These are phyloP conservation scores for Acronicta alni DNA, from an alignment of 2,888 invertebrate species.

Conservation along the genomic window DNA sequence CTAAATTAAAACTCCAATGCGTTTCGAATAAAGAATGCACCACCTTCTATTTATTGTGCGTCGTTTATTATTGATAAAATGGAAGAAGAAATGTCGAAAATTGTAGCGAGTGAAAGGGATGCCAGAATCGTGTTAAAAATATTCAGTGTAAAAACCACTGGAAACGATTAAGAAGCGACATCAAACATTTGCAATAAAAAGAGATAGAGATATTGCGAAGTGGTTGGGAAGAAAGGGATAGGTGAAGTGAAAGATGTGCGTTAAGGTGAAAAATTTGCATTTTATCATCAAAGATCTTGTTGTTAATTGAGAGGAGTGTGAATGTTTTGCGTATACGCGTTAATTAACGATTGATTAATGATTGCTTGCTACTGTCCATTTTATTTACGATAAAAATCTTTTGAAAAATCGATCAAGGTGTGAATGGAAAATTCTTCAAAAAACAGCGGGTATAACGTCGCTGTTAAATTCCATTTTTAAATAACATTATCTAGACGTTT, in stretches of 20 bases:
- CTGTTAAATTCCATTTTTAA: slow-evolving; percentile 8
- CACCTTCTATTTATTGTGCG: slow-evolving; percentile 68
- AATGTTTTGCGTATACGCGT: slow-evolving; percentile 72
- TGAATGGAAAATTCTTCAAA: slow-evolving; percentile 9
- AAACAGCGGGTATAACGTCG: slow-evolving; percentile 20
- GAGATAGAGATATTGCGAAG: slow-evolving; percentile 48
- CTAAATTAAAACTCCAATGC: slow-evolving; percentile 57
- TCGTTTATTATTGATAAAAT: slow-evolving; percentile 63
- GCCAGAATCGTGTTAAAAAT: slow-evolving; percentile 18
- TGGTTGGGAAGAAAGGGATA: slow-evolving; percentile 57
- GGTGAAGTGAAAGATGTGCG: slow-evolving; percentile 65
- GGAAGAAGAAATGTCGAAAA: slow-evolving; percentile 39
- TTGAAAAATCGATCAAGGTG: slow-evolving; percentile 50
- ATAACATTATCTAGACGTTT: too few species aligned
- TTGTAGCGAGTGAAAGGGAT: slow-evolving; percentile 10
- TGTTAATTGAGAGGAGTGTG: slow-evolving; percentile 81
- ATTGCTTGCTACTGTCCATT: slow-evolving; percentile 72
- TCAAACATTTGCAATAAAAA: slow-evolving; percentile 39
- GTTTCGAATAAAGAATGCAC: slow-evolving; percentile 61
- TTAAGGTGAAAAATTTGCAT: slow-evolving; percentile 73
- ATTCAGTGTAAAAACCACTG: slow-evolving; percentile 28
- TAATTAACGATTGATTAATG: slow-evolving; percentile 85
- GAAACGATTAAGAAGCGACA: slow-evolving; percentile 33
- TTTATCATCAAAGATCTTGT: slow-evolving; percentile 78
- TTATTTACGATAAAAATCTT: slow-evolving; percentile 66